Conservation (phyloP, 1,140 invertebrate species). For the Himalopsyche phryganea region DNA sequence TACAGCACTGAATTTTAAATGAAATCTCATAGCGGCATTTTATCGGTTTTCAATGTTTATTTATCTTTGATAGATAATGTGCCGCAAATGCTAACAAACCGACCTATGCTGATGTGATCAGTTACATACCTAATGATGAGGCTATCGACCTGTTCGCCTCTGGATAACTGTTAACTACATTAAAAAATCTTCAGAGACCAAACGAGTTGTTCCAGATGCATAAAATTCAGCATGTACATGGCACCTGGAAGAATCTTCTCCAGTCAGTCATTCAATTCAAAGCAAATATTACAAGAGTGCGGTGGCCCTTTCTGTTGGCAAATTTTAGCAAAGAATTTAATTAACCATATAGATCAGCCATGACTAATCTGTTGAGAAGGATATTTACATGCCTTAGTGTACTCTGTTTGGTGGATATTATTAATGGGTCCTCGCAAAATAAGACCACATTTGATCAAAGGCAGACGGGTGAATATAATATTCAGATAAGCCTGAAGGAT, state of each 20-base stretch:
- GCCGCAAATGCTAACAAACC: constrained; percentile 2
- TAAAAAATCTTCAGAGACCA: constrained; percentile 32
- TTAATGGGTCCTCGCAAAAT: constrained; percentile 2
- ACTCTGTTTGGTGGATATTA: too few species aligned
- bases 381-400: too few species aligned
- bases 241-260: background rate
- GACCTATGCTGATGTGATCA: background rate
- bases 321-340: background rate
- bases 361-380: too few species aligned
- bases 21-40: too few species aligned
- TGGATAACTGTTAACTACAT: constrained; percentile 30
- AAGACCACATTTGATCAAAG: constrained; percentile 61
- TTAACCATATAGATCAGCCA: too few species aligned
- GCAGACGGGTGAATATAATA: constrained; percentile 72
- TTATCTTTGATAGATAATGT: background rate
- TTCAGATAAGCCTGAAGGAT: constrained; percentile 74
- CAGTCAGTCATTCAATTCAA: constrained; percentile 1
- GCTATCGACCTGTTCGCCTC: constrained; percentile 23
- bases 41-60: too few species aligned
- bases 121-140: background rate
- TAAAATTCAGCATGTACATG: constrained; percentile 14
- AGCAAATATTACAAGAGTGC: background rate
- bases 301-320: too few species aligned
- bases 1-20: too few species aligned
- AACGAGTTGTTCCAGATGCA: constrained; percentile 33